Evolutionary conservation across 2,113 vertebrate species (phyloP).

Genomic region (Xenopus tropicalis): DNA sequence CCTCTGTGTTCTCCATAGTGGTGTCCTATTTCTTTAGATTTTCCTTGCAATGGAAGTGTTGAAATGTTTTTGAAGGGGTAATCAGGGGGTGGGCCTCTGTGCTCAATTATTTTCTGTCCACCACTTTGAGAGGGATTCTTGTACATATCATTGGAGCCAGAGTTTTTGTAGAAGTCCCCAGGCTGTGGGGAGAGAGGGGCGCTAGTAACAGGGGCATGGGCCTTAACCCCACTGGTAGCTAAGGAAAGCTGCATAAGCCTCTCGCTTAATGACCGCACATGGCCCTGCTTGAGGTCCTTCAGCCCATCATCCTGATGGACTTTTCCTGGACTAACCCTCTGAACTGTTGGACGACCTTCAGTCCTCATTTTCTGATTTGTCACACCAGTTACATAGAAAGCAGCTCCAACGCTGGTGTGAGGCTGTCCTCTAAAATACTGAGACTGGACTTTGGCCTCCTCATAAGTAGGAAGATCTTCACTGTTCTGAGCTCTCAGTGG

Average conservation of each 20-base stretch:
- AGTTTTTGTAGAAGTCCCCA: constrained; percentile 68
- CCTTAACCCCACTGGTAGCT: constrained; percentile 92
- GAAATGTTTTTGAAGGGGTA: constrained; percentile 88
- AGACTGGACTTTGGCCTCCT: constrained; percentile 97
- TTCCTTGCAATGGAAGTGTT: constrained; percentile 75
- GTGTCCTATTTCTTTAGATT: constrained; percentile 76
- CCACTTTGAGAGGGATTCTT: constrained; percentile 71
- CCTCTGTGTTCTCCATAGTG: constrained; percentile 84
- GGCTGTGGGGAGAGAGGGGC: constrained; percentile 79
- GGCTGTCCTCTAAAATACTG: constrained; percentile 92
- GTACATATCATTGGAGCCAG: constrained; percentile 79
- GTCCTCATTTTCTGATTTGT: constrained; percentile 89
- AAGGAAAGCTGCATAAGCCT: constrained; percentile 95
- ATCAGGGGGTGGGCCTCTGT: constrained; percentile 91
- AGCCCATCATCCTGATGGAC: constrained; percentile 96
- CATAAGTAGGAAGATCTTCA: constrained; percentile 92
- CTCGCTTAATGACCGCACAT: constrained; percentile 93
- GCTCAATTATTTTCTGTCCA: constrained; percentile 72
- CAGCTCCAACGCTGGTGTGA: constrained; percentile 76
- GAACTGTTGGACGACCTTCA: constrained; percentile 85
- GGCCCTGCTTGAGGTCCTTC: constrained; percentile 97
- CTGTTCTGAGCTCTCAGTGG: constrained; percentile 75
- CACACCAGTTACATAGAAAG: constrained; percentile 90
- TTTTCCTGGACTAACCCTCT: constrained; percentile 81
- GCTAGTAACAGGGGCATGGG: constrained; percentile 87